A percentile compares a stretch with the other conserved stretches of the same genome.
phyloP scores from a whole-genome alignment of 2,888 invertebrate genomes.

The Thumatha senex region DNA sequence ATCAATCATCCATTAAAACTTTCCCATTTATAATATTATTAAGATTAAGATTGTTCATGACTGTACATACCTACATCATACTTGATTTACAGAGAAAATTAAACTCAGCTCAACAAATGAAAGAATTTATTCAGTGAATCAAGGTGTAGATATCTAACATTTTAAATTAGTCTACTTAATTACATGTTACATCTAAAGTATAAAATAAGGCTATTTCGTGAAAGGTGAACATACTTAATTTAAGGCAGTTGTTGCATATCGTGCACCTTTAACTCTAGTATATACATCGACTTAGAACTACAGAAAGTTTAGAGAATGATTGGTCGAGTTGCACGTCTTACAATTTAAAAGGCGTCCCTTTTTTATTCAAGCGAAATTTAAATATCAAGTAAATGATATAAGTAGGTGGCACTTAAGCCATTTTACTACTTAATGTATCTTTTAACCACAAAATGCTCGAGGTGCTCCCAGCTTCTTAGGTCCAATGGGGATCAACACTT shows the following conservation, averaged over 20 bases:
- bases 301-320: conserved; percentile 54
- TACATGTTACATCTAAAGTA: conserved; percentile 61
- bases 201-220: conserved; percentile 81
- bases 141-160: conserved; percentile 53
- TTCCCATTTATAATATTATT: too few relatives aligned
- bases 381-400: conserved; percentile 15
- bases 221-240: conserved; percentile 73
- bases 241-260: conserved; percentile 79
- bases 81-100: not conserved
- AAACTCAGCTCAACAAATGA: conserved; percentile 32
- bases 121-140: conserved; percentile 55
- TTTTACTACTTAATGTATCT: too few relatives aligned
- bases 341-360: conserved; percentile 58
- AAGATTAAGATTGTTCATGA: too few relatives aligned
- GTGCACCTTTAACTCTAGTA: conserved; percentile 64
- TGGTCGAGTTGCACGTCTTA: conserved; percentile 69
- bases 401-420: too few relatives aligned
- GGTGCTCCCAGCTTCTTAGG: too few relatives aligned
- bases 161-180: conserved; percentile 41
- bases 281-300: conserved; percentile 55
- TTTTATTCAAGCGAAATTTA: conserved; percentile 43
- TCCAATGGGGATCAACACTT: too few relatives aligned
- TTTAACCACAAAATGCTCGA: too few relatives aligned
- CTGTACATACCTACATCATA: too few relatives aligned
- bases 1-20: too few relatives aligned